Percentiles rank a stretch among this genome's conserved stretches.
These are phyloP conservation scores for Eclectus roratus DNA, from an alignment of 2,113 vertebrate species.

Conservation along the genomic window DNA sequence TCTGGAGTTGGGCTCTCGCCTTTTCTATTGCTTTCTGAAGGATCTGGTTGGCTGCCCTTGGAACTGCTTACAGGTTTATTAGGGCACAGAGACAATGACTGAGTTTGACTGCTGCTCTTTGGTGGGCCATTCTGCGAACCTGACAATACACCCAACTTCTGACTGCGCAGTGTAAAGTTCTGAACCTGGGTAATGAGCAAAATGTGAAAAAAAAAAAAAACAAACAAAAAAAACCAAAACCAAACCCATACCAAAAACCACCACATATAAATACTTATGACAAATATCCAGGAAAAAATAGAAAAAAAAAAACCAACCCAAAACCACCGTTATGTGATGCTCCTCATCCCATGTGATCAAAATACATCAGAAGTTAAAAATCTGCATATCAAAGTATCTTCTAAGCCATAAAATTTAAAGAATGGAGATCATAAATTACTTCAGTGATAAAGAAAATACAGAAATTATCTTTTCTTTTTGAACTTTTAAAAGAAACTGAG, in stretches of 20 bases:
- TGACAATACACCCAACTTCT: slow-evolving; percentile 83
- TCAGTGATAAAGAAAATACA: not conserved
- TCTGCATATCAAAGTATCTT: not conserved
- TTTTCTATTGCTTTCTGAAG: slow-evolving; percentile 77
- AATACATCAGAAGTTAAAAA: not conserved
- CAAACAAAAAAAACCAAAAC: not conserved
- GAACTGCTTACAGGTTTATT: slow-evolving; percentile 79
- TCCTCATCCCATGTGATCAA: not conserved
- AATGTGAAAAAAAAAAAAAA: not conserved
- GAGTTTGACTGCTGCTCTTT: slow-evolving; percentile 81
- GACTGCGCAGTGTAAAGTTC: slow-evolving; percentile 86
- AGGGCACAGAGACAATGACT: slow-evolving; percentile 76
- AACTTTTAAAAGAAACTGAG: not conserved
- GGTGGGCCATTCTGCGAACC: slow-evolving; percentile 84
- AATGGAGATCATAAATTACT: not conserved
- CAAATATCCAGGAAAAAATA: not conserved
- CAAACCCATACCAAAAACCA: not conserved
- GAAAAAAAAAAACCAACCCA: not conserved
- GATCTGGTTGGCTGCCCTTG: slow-evolving; percentile 82
- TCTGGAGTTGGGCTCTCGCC: slow-evolving; percentile 78
- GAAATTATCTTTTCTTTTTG: not conserved
- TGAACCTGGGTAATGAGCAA: slow-evolving; percentile 76
- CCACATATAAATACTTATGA: not conserved
- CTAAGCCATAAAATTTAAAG: not conserved
- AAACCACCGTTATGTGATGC: not conserved